Evolutionary conservation across 2,888 invertebrate genomes (phyloP).

Genomic region (Taenaris catops): DNA sequence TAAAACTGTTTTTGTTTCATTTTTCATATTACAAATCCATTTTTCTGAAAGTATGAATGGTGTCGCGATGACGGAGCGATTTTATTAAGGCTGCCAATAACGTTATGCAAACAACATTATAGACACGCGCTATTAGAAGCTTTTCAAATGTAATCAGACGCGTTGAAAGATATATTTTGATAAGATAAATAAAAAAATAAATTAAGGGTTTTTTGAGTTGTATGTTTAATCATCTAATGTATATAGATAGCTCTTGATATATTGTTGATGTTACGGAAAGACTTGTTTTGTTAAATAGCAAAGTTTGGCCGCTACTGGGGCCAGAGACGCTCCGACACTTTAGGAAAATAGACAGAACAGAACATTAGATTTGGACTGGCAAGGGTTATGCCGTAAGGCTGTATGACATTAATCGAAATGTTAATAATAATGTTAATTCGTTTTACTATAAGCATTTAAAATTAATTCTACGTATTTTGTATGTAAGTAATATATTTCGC

Average conservation of each 20-base stretch:
- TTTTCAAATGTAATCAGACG: conserved; percentile 36
- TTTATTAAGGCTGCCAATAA: conserved; percentile 16
- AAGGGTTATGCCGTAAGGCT: conserved; percentile 37
- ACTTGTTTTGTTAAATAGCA: conserved; percentile 60
- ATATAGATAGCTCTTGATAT: conserved; percentile 42
- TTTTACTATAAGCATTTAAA: too few species aligned
- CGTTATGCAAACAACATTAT: conserved; percentile 15
- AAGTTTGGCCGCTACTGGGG: conserved; percentile 40
- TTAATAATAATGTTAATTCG: too few species aligned
- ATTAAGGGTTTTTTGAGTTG: conserved; percentile 38
- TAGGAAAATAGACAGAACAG: conserved; percentile 57
- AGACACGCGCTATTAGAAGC: conserved; percentile 23
- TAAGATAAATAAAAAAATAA: conserved; percentile 46
- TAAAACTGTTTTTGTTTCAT: too few species aligned
- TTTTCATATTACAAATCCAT: too few species aligned
- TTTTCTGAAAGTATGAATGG: conserved; percentile 13
- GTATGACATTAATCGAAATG: too few species aligned
- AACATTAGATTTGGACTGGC: conserved; percentile 39
- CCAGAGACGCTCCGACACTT: conserved; percentile 39
- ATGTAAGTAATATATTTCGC: too few species aligned
- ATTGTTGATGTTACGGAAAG: conserved; percentile 56
- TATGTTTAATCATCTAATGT: conserved; percentile 38
- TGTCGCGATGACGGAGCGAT: conserved; percentile 14
- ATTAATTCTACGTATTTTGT: too few species aligned
- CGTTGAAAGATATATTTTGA: conserved; percentile 33